Conservation (phyloP, 1,140 invertebrate genomes). For the Brachionus paranguensis region DNA sequence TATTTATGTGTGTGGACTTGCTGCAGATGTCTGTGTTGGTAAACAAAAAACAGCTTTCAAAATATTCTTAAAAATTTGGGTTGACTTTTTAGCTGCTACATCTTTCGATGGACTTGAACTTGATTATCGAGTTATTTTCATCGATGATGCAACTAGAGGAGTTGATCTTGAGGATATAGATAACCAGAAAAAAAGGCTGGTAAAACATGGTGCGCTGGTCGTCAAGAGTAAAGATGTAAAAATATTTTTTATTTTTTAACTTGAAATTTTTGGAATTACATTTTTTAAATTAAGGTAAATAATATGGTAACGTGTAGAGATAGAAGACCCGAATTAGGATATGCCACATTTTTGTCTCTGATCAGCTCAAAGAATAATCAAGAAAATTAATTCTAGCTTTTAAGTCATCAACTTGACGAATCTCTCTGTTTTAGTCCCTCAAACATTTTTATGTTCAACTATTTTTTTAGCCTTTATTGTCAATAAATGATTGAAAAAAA, state of each 20-base stretch:
- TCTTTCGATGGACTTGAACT: constrained; percentile 75
- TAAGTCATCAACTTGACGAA: background rate
- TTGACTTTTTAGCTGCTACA: constrained; percentile 60
- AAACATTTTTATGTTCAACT: background rate
- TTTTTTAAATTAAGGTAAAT: background rate
- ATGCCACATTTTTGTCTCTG: constrained; percentile 18
- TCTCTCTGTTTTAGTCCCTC: background rate
- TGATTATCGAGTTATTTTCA: constrained; percentile 78
- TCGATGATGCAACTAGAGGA: constrained; percentile 83
- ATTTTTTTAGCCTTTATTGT: background rate
- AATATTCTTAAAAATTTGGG: background rate
- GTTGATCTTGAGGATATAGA: constrained; percentile 60
- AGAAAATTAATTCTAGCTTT: background rate
- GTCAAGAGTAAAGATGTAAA: background rate
- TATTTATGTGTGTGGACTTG: constrained; percentile 87
- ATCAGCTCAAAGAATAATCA: background rate
- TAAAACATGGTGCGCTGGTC: constrained; percentile 7
- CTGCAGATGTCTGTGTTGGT: constrained; percentile 93
- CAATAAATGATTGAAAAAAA: background rate
- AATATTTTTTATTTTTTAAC: background rate
- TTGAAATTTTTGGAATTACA: background rate
- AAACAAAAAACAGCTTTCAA: constrained; percentile 46
- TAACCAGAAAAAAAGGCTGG: background rate
- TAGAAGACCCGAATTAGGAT: background rate
- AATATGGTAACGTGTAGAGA: constrained; percentile 32